Percentiles rank a stretch among this genome's conserved stretches.
Conservation (phyloP, 1,140 invertebrate genomes). For the Bombus terrestris region DNA sequence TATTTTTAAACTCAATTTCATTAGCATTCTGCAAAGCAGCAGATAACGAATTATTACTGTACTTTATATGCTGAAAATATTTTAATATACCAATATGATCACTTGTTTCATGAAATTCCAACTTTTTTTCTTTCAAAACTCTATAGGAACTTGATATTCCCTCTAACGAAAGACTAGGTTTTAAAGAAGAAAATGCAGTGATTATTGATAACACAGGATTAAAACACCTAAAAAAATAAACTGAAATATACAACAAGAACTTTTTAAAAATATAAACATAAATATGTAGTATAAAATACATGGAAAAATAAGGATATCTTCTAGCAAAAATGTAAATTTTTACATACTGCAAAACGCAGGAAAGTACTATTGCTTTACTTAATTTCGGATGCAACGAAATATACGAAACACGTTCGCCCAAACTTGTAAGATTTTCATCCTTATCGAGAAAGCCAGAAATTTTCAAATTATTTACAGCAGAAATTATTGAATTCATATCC, state of each 20-base stretch:
- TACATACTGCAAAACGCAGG: conserved; percentile 82
- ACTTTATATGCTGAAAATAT: neutral
- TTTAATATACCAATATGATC: conserved; percentile 83
- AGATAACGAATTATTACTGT: neutral
- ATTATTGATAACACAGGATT: conserved; percentile 77
- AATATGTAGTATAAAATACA: neutral
- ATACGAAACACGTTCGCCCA: conserved; percentile 83
- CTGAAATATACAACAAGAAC: neutral
- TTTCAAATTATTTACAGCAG: conserved; percentile 83
- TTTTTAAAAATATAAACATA: neutral
- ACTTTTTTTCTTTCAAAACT: conserved; percentile 81
- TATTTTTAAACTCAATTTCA: rapidly evolving
- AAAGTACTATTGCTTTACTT: conserved; percentile 83
- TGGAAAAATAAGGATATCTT: neutral
- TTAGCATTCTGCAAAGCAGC: rapidly evolving
- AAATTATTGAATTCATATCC: conserved; percentile 73
- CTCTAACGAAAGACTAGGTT: conserved; percentile 65
- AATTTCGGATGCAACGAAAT: conserved; percentile 84
- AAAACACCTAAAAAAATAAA: conserved; percentile 75
- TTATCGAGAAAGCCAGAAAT: conserved; percentile 83
- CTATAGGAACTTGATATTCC: conserved; percentile 68
- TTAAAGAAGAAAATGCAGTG: conserved; percentile 69
- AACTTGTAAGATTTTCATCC: conserved; percentile 83
- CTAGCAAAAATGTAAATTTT: neutral
- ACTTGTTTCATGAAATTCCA: conserved; percentile 80